These are phyloP conservation scores for Apodemus agrarius DNA, from an alignment of 2,797 vertebrate genomes.

Conservation along the genomic window DNA sequence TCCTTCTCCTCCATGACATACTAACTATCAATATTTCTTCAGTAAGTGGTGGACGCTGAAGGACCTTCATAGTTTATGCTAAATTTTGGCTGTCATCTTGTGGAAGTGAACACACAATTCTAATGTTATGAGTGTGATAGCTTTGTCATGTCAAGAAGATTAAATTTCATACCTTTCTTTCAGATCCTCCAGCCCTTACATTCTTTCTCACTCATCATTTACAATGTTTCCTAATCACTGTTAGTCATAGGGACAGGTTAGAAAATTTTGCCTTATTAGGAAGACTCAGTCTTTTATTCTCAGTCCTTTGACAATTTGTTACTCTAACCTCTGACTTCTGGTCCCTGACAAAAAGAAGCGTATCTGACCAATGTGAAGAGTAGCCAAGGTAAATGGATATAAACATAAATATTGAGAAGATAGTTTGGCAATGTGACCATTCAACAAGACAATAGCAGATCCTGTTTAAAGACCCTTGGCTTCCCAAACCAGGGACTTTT, in stretches of 20 bases:
- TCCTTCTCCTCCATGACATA: neutral
- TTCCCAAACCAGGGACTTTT: neutral
- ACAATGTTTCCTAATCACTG: neutral
- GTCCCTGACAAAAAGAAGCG: neutral
- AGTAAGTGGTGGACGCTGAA: neutral
- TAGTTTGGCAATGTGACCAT: neutral
- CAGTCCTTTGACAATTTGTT: neutral
- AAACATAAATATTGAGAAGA: neutral
- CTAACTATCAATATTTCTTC: neutral
- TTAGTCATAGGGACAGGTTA: too few species aligned
- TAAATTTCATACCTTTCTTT: too few species aligned
- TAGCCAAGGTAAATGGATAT: neutral
- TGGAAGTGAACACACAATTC: neutral
- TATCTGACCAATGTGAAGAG: too few species aligned
- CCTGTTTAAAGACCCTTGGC: too few species aligned
- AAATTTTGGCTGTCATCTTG: neutral
- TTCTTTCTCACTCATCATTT: neutral
- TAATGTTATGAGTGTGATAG: neutral
- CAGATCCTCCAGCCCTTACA: neutral
- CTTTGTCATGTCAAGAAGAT: neutral
- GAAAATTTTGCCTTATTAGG: neutral
- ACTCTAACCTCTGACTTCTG: neutral
- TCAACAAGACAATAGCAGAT: neutral
- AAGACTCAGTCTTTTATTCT: neutral
- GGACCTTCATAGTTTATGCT: neutral